Base-by-base conservation (phyloP, 2,113 vertebrate species). In the Ptilonorhynchus violaceus region DNA sequence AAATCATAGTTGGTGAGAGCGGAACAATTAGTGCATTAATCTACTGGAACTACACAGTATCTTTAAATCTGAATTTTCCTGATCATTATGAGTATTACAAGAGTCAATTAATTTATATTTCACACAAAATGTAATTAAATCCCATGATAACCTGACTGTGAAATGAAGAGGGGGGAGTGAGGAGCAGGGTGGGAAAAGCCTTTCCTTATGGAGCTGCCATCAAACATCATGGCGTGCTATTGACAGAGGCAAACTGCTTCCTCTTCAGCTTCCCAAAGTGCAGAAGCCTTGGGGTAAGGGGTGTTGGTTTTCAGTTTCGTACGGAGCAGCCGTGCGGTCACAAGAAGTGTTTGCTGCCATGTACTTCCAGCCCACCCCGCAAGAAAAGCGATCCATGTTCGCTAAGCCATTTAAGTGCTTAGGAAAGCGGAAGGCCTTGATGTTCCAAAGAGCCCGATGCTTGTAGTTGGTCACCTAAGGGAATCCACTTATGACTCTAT, bases 401-500 rank as follows among this genome's bases (percentile, higher is more conserved):
- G 90, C 90, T 88, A 86, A 95, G 49, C 70, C 44, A 22, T 46
- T 31, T 81, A 97, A 96, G 69, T 72, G n/a, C 81, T 64, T n/a
- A 44, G 92, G 77, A 93, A 77, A 96, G 92, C 76, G 30, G 47
- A 93, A 92, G 83, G 88, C 87, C 91, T 98, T 92, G 92, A 73
- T 97, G 95, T 97, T 97, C 89, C 94, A 87, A 39, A 92, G 95
- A 96, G 94, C 90, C 87, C 31, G 2, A 39, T 58, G 89, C 93
- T 95, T 98, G 97, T 94, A 96, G 96, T 78, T 88, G 96, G 98
- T 97, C 97, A 98, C 98, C 98, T 98, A 84, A 98, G 98, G 98
- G 98, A 98, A 98, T 98, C 97, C 97, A 97, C 98, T 98, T 98
- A 98, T 55, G 94, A 97, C 97, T 98, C 97, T 98, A 98, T 98